Evolutionary conservation across 1,140 invertebrate species (phyloP).

Genomic region (Cryptotermes secundus): DNA sequence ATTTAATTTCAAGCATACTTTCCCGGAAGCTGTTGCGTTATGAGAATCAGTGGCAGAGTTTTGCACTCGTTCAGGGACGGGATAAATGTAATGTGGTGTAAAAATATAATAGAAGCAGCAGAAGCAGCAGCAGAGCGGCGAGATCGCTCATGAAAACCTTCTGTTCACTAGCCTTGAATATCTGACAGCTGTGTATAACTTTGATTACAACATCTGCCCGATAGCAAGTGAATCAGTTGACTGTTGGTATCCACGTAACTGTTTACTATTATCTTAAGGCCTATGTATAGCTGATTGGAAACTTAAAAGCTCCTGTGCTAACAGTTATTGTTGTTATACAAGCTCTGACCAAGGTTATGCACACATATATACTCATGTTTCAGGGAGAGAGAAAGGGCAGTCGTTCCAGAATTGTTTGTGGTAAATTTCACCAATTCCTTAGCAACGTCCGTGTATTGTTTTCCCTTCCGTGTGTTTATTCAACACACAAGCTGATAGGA

Average conservation of each 20-base stretch:
- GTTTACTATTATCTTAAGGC: background rate
- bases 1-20: too few species aligned
- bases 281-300: background rate
- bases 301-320: background rate
- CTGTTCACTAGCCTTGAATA: background rate
- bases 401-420: conserved; percentile 16
- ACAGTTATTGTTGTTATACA: background rate
- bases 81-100: too few species aligned
- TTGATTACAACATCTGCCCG: background rate
- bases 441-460: background rate
- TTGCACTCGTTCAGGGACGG: too few species aligned
- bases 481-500: background rate
- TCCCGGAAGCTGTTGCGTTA: too few species aligned
- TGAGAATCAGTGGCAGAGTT: too few species aligned
- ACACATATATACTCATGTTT: background rate
- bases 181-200: background rate
- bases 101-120: too few species aligned
- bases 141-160: background rate
- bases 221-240: background rate
- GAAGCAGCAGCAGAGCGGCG: too few species aligned
- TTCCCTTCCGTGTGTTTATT: background rate
- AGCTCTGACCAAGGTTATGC: background rate
- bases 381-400: background rate
- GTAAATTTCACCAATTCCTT: conserved; percentile 6
- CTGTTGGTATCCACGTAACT: background rate